Base-by-base conservation (phyloP, 2,113 vertebrate genomes). In the Axis porcinus region DNA sequence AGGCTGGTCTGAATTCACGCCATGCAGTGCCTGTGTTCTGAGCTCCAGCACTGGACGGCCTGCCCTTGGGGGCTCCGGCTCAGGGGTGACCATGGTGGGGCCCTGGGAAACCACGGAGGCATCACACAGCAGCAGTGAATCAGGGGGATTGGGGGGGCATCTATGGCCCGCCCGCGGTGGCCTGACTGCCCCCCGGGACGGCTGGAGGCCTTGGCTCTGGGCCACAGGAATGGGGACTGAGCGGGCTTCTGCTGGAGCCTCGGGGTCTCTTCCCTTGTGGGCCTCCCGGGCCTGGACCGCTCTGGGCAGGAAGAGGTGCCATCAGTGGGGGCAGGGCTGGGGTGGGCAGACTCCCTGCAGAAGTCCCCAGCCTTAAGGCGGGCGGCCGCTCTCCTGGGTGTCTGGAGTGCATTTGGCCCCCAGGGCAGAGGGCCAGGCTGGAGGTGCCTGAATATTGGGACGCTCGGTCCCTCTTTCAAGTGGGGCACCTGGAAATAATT, bases 291-390 rank as follows among this genome's bases (percentile, higher is more conserved):
- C n/a, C n/a, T n/a, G n/a, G n/a, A n/a, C n/a, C n/a, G n/a, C n/a
- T n/a, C n/a, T n/a, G n/a, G n/a, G n/a, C n/a, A n/a, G n/a, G n/a
- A n/a, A n/a, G n/a, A n/a, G n/a, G n/a, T n/a, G n/a, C n/a, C n/a
- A n/a, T n/a, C n/a, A n/a, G n/a, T n/a, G n/a, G n/a, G n/a, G n/a
- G n/a, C n/a, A n/a, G n/a, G n/a, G n/a, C n/a, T n/a, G n/a, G n/a
- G n/a, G n/a, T n/a, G n/a, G n/a, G n/a, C n/a, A n/a, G n/a, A n/a
- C n/a, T n/a, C n/a, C n/a, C n/a, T n/a, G n/a, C n/a, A 28, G 50
- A 30, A 8, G 30, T 7, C 28, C 12, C 15, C 3, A 28, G 43
- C 40, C 3, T 0, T 28, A 21, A 6, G 6, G n/a, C 1, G 0
- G 25, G 13, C 25, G 1, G 47, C 9, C 2, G 0, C 78, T 60